Percentiles rank a stretch among this genome's conserved stretches.
Evolutionary conservation across 2,113 vertebrate genomes (phyloP).

Genomic region (Pomatorhinus ruficollis): DNA sequence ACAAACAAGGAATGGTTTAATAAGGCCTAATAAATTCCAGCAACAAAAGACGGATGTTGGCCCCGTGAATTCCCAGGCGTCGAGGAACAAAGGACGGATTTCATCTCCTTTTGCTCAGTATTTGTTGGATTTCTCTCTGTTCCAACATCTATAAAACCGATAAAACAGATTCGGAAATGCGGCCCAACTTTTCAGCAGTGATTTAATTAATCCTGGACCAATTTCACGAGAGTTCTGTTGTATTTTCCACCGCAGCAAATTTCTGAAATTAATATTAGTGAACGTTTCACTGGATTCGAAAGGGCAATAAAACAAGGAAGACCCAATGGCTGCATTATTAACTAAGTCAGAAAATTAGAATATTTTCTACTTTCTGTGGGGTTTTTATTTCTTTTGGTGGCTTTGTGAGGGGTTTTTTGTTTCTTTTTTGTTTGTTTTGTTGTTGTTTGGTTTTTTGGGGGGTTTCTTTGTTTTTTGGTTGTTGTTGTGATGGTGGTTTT

Average conservation of each 20-base stretch:
- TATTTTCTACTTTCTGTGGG: background rate
- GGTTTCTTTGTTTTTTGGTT: too few relatives aligned
- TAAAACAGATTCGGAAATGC: fast-evolving
- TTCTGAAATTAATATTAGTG: background rate
- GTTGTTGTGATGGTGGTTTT: background rate
- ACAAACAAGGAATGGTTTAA: background rate
- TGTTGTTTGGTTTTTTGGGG: too few relatives aligned
- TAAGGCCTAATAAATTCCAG: background rate
- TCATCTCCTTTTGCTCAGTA: fast-evolving
- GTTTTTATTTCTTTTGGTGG: background rate
- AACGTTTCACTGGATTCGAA: background rate
- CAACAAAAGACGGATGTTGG: background rate
- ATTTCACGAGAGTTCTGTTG: fast-evolving
- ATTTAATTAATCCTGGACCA: background rate
- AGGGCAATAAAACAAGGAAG: background rate
- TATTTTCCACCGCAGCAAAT: background rate
- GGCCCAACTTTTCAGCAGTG: background rate
- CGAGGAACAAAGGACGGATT: background rate
- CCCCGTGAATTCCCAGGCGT: background rate
- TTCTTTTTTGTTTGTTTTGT: background rate
- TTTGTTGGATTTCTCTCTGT: background rate
- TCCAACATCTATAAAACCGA: background rate
- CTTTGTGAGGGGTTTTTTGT: background rate
- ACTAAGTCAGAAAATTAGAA: fast-evolving
- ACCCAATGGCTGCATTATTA: background rate